Conservation (phyloP, 1,140 invertebrate genomes). For the Gyrodactylus salaris region DNA sequence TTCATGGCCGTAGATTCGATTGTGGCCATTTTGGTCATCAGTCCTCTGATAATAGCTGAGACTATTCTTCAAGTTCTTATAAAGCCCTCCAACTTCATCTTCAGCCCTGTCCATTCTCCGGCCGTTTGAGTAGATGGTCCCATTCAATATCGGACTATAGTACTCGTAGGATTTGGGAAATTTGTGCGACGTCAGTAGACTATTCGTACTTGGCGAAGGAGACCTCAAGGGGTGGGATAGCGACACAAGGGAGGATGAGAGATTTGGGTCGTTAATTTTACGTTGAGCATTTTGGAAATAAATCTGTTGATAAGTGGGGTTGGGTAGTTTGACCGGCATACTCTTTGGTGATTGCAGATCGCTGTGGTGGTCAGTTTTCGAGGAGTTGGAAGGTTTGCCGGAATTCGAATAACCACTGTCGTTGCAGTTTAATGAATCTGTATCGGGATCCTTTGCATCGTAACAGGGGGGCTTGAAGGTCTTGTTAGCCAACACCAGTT, state of each 20-base stretch:
- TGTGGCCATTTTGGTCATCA: background rate
- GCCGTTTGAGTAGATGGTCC: background rate
- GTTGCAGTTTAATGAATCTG: background rate
- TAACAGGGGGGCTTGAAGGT: background rate
- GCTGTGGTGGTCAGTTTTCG: background rate
- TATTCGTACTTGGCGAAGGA: background rate
- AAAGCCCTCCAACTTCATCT: no score
- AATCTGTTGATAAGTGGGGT: background rate
- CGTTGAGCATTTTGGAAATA: background rate
- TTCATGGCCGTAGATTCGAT: background rate
- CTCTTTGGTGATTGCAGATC: background rate
- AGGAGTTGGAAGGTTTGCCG: background rate
- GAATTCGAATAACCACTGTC: background rate
- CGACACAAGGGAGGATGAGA: background rate
- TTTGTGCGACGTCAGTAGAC: background rate
- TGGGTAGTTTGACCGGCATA: background rate
- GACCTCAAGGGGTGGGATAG: background rate
- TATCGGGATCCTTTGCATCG: background rate
- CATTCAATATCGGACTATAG: background rate
- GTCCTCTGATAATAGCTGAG: no score
- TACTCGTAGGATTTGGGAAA: background rate
- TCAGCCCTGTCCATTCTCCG: background rate
- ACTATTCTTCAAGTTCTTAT: no score
- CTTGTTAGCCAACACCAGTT: no score
- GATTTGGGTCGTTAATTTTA: background rate